Percentiles rank a stretch among this genome's conserved stretches.
Conservation (phyloP, 1,140 invertebrate species). For the Caerostris darwini region DNA sequence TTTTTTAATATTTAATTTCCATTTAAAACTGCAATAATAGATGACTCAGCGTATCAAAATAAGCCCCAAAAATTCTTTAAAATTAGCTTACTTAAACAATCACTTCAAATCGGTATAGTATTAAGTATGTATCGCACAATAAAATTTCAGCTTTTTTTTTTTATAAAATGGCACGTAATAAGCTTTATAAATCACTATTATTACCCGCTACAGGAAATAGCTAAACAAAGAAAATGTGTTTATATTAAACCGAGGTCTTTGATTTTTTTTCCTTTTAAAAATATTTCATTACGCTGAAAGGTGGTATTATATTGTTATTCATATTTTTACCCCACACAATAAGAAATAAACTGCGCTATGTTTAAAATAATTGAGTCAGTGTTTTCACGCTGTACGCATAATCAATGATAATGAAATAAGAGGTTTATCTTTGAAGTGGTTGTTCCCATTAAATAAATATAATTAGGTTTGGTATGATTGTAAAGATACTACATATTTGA, state of each 20-base stretch:
- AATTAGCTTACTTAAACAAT: background rate
- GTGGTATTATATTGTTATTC: background rate
- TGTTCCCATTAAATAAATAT: constrained; percentile 52
- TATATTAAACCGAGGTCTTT: constrained; percentile 46
- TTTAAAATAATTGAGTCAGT: background rate
- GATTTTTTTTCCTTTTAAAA: background rate
- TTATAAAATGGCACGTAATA: background rate
- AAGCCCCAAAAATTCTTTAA: background rate
- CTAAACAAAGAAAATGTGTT: constrained; percentile 33
- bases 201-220: constrained; percentile 2
- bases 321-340: background rate
- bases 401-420: constrained; percentile 16
- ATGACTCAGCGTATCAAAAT: background rate
- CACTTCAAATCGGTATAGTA: background rate
- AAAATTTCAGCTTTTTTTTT: background rate
- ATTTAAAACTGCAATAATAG: background rate
- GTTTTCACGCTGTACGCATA: background rate
- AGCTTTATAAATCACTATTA: constrained; percentile 1
- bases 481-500: constrained; percentile 10
- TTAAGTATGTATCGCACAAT: constrained; percentile 2
- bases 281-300: constrained; percentile 16
- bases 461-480: constrained; percentile 26
- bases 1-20: background rate
- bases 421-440: constrained; percentile 25
- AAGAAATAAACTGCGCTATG: background rate